Base-by-base conservation (phyloP, 1,140 invertebrate genomes). In the Sarcophaga peregrina region DNA sequence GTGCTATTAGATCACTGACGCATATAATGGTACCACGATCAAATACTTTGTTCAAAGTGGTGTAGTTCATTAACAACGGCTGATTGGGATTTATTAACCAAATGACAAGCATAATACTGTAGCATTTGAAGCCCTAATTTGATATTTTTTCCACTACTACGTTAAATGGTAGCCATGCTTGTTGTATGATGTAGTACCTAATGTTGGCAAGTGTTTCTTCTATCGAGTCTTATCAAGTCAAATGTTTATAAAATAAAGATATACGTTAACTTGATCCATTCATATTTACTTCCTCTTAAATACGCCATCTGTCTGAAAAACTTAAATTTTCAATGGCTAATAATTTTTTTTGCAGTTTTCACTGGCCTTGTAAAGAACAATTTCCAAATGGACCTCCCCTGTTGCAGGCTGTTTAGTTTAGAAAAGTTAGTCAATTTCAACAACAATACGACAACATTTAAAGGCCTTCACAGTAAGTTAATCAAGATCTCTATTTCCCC, bases 401-500 rank as follows among this genome's bases (percentile, higher is more conserved):
- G 20, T n/a, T 17, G 62, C 62, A 68, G n/a, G 3, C 54, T 62
- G 62, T 68, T 25, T 58, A 58, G 13, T 58, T 68, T 68, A 8
- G 5, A 37, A 37, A 68, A 68, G 6, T 25, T 25, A 20, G 62
- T 68, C 17, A 68, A 20, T 20, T 68, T 68, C 20, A 20, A 15
- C 17, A 68, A 37, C 25, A 20, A 68, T 17, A 68, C 20, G 7
- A 68, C 62, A 68, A 68, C 15, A 58, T n/a, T 25, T 3, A 76
- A 76, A 48, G 74, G 17, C 75, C 75, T 78, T 78, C 75, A 78
- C 75, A 78, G 62, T 58, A 13, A 37, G 46, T 52, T 78, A 17
- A 78, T 78, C 75, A 78, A 78, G 75, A 47, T 78, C 47, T 20
- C 25, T 50, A 78, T 52, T 78, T 78, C 75, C 75, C 75, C 47